A percentile compares a stretch with the other conserved stretches of the same genome.
phyloP scores from a whole-genome alignment of 2,797 vertebrate species.

The Chromis chromis region DNA sequence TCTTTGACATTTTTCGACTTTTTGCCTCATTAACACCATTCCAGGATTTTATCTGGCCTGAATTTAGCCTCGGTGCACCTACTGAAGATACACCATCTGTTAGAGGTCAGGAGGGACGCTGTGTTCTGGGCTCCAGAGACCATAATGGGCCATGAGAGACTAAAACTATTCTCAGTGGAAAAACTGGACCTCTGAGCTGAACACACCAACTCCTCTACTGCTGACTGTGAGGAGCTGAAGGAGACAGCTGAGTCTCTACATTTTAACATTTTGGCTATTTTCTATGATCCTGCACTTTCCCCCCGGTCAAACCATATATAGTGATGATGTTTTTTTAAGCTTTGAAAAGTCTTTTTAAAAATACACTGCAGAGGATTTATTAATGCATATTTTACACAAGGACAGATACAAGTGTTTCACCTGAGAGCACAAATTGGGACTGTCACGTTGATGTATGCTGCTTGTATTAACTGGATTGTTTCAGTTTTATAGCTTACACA shows the following conservation, averaged over 20 bases:
- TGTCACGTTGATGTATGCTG: constrained; percentile 50
- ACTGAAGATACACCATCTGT: constrained; percentile 30
- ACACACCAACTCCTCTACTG: background rate
- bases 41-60: constrained; percentile 9
- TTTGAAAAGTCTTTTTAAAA: background rate
- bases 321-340: background rate
- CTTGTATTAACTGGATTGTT: constrained; percentile 38
- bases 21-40: constrained; percentile 35
- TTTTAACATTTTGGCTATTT: constrained; percentile 11
- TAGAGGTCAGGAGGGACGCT: constrained; percentile 17
- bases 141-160: constrained; percentile 22
- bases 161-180: constrained; percentile 33
- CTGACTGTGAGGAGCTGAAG: constrained; percentile 18
- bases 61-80: constrained; percentile 4
- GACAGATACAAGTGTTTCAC: constrained; percentile 28
- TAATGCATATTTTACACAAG: constrained; percentile 37
- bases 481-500: constrained; percentile 35
- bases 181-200: constrained; percentile 4
- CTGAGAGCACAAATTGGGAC: constrained; percentile 23
- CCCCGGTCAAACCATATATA: background rate
- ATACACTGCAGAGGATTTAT: constrained; percentile 14
- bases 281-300: constrained; percentile 16
- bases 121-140: constrained; percentile 32
- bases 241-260: constrained; percentile 26
- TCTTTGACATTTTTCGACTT: constrained; percentile 13